Conservation (phyloP, 2,113 vertebrate genomes). For the Apodemus speciosus region DNA sequence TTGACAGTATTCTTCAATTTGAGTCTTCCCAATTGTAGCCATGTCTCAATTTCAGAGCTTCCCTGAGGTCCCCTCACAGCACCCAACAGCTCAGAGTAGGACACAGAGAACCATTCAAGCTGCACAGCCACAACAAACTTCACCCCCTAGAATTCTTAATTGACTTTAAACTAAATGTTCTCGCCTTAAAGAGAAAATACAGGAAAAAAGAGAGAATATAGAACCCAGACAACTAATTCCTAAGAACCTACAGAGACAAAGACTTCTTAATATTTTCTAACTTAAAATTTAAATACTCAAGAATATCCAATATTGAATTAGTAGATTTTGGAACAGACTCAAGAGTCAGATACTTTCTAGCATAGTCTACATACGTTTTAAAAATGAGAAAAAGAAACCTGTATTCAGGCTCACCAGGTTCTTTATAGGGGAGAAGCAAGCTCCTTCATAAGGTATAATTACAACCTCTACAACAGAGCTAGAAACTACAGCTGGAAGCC, state of each 20-base stretch:
- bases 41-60: no score
- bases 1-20: no score
- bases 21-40: no score
- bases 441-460: not conserved
- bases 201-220: not conserved
- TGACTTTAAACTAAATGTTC: not conserved
- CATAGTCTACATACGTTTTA: not conserved
- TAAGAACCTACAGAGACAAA: not conserved
- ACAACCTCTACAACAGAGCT: not conserved
- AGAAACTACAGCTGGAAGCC: not conserved
- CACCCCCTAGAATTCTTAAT: not conserved
- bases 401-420: not conserved
- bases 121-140: no score
- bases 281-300: conserved; percentile 33
- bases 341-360: not conserved
- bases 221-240: conserved; percentile 11
- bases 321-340: not conserved
- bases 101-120: no score
- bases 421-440: not conserved
- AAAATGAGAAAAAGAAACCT: not conserved
- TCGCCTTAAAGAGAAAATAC: not conserved
- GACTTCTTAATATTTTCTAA: not conserved
- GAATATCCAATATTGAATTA: not conserved
- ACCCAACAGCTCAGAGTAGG: no score
- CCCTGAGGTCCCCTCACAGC: no score